phyloP scores from a whole-genome alignment of 2,113 vertebrate genomes.

The Rhegmatorhina hoffmannsi region DNA sequence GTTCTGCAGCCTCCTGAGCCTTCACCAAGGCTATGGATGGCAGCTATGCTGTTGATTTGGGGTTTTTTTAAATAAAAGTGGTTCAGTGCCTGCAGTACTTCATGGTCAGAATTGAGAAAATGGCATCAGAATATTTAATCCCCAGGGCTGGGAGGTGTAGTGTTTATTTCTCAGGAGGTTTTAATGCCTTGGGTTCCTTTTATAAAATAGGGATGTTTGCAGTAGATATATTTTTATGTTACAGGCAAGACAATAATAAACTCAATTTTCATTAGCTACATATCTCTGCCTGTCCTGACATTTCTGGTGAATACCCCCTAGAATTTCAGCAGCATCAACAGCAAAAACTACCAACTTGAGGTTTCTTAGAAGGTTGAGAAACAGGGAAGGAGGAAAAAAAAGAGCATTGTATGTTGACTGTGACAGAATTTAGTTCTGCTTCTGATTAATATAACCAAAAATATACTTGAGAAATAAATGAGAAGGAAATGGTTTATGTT shows the following conservation, averaged over 20 bases:
- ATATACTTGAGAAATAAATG: background rate
- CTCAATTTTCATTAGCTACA: conserved; percentile 4
- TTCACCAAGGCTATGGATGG: background rate
- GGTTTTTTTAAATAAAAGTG: background rate
- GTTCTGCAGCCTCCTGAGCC: background rate
- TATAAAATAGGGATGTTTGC: background rate
- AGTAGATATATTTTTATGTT: background rate
- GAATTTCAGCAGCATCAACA: background rate
- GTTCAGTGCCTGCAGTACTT: conserved; percentile 28
- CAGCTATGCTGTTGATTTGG: background rate
- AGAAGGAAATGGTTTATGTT: background rate
- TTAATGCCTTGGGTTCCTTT: background rate
- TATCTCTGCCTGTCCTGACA: background rate
- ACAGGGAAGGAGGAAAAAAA: background rate
- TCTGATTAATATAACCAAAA: background rate
- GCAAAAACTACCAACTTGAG: background rate
- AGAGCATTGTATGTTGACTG: background rate
- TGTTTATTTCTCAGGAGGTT: background rate
- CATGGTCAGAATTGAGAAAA: conserved; percentile 37
- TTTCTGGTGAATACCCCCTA: background rate
- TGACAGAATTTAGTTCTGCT: background rate
- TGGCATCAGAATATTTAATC: conserved; percentile 6
- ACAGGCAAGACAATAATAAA: background rate
- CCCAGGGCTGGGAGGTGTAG: background rate
- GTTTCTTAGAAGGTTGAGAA: background rate